Evolutionary conservation across 2,113 vertebrate species (phyloP).

Genomic region (Callochromis pleurospilus): DNA sequence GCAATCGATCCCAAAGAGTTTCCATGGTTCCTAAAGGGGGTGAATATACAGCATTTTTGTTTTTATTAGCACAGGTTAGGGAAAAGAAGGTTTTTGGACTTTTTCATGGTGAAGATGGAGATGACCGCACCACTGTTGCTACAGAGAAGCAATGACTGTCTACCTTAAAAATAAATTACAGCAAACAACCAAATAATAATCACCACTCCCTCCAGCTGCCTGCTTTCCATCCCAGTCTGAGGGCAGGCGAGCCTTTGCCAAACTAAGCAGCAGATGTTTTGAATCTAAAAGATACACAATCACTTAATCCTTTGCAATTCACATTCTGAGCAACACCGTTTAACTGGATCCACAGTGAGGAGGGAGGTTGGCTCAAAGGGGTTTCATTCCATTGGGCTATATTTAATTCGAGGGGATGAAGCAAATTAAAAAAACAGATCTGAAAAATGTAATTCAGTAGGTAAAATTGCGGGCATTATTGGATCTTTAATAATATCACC

Average conservation of each 20-base stretch:
- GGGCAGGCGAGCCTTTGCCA: background rate
- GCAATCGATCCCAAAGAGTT: background rate
- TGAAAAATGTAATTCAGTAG: background rate
- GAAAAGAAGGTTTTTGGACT: background rate
- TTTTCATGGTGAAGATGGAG: background rate
- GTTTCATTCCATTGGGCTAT: background rate
- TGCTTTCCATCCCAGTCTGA: background rate
- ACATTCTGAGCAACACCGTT: background rate
- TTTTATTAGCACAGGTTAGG: background rate
- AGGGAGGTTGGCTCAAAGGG: background rate
- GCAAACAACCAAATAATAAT: background rate
- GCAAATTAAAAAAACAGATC: background rate
- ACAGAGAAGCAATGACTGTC: background rate
- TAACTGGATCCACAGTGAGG: background rate
- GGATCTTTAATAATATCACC: background rate
- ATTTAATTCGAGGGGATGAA: background rate
- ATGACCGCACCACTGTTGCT: background rate
- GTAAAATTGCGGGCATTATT: background rate
- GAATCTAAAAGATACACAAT: slow-evolving; percentile 27
- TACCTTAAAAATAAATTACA: background rate
- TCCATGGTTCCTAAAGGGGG: background rate
- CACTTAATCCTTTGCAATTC: slow-evolving; percentile 22
- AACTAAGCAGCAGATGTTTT: slow-evolving; percentile 51
- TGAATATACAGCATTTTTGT: background rate
- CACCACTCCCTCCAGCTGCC: background rate